Conservation (phyloP, 2,797 vertebrate genomes). For the Atherinosoma microstoma region DNA sequence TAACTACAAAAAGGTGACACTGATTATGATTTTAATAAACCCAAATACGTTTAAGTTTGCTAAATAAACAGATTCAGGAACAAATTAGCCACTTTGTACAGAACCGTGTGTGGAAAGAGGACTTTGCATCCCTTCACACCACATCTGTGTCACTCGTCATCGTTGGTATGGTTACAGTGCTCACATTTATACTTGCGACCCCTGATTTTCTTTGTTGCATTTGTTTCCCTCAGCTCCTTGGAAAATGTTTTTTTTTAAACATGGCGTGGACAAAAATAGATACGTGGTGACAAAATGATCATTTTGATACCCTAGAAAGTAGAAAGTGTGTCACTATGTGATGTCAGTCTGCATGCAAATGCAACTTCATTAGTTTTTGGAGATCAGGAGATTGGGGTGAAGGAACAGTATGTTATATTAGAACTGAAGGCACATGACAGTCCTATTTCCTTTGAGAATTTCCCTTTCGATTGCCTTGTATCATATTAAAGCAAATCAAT, state of each 20-base stretch:
- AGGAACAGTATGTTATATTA: conserved; percentile 59
- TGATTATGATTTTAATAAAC: too few species aligned
- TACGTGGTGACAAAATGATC: conserved; percentile 25
- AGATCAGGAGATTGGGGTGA: conserved; percentile 65
- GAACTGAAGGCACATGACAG: conserved; percentile 63
- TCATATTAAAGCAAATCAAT: conserved; percentile 76
- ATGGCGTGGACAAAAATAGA: conserved; percentile 50
- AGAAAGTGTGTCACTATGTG: conserved; percentile 31
- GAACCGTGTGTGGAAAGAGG: background rate
- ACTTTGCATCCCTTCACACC: background rate
- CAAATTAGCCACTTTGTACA: background rate
- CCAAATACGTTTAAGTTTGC: too few species aligned
- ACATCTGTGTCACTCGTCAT: background rate
- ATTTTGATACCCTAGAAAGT: conserved; percentile 30
- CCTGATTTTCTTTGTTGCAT: conserved; percentile 7
- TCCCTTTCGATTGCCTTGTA: conserved; percentile 58
- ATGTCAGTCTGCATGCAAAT: conserved; percentile 65
- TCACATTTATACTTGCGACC: background rate
- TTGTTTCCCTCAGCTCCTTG: conserved; percentile 7
- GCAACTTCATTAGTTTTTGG: conserved; percentile 69
- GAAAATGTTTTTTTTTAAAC: background rate
- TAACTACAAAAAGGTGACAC: too few species aligned
- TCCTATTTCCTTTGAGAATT: conserved; percentile 70
- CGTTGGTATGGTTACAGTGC: background rate
- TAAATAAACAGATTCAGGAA: background rate